These are phyloP conservation scores for Julus scandinavius DNA, from an alignment of 2,888 invertebrate genomes.

Conservation along the genomic window DNA sequence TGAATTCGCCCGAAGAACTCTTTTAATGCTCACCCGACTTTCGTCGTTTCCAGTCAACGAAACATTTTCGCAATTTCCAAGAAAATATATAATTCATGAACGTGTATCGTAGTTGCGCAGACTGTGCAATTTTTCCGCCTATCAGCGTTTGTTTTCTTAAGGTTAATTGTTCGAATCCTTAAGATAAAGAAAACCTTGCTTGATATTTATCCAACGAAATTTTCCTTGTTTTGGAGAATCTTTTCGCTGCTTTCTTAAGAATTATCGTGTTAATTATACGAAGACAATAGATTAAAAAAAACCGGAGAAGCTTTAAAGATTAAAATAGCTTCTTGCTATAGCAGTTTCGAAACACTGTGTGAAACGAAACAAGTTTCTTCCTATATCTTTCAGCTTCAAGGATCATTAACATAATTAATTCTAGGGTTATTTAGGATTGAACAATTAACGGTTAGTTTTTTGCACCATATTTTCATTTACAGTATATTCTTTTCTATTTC, in stretches of 20 bases:
- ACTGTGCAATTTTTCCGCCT: constrained; percentile 19
- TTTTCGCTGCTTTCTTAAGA: neutral
- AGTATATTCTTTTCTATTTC: neutral
- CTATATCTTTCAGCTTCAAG: neutral
- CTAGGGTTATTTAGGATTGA: neutral
- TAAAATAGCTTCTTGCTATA: neutral
- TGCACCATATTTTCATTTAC: no score
- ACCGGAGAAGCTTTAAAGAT: neutral
- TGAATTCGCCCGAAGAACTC: no score
- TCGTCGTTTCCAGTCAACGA: neutral
- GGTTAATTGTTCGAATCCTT: constrained; percentile 3
- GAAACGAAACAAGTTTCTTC: neutral
- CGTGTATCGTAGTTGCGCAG: neutral
- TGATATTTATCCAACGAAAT: neutral
- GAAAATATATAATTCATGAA: neutral
- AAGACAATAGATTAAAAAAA: constrained; percentile 10
- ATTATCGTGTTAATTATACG: constrained; percentile 4
- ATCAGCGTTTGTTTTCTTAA: constrained; percentile 34
- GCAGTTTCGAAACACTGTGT: neutral
- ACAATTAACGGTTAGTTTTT: neutral
- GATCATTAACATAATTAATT: constrained; percentile 25
- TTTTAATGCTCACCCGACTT: no score
- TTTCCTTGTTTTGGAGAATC: neutral
- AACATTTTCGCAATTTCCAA: neutral
- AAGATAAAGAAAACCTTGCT: neutral